Evolutionary conservation across 2,797 vertebrate species (phyloP).

Genomic region (Muscicapa comitata): DNA sequence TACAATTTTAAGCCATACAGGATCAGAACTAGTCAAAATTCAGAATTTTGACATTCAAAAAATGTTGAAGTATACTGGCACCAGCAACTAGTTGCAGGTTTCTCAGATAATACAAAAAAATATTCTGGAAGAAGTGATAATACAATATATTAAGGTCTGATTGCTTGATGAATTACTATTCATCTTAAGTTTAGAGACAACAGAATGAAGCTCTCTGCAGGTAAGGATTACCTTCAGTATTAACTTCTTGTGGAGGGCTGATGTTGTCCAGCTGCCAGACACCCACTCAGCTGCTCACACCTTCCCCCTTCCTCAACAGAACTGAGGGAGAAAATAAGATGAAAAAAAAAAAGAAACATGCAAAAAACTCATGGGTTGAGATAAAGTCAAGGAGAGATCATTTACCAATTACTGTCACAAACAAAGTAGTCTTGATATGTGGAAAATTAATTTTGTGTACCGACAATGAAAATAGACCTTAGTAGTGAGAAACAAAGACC

Average conservation of each 20-base stretch:
- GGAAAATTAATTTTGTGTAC: neutral
- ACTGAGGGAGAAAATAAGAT: neutral
- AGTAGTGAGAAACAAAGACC: neutral
- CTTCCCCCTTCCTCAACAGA: neutral
- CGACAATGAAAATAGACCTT: neutral
- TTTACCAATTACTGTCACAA: neutral
- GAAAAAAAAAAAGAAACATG: too few relatives aligned
- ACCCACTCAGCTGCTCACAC: neutral
- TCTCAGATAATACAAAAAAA: neutral
- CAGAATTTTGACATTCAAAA: neutral
- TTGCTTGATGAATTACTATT: neutral
- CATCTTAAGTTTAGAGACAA: neutral
- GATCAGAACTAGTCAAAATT: neutral
- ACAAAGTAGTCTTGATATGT: neutral
- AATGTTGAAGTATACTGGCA: neutral
- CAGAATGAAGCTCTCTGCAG: neutral
- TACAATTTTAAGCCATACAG: neutral
- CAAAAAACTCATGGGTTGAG: neutral
- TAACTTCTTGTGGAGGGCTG: neutral
- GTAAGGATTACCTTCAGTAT: neutral
- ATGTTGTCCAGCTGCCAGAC: neutral
- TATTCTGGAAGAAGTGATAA: neutral
- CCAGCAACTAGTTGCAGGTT: neutral
- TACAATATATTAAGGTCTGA: neutral
- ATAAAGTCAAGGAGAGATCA: neutral